A percentile compares a stretch with the other conserved stretches of the same genome.
These are phyloP conservation scores for Ia io DNA, from an alignment of 2,113 vertebrate species.

Conservation along the genomic window DNA sequence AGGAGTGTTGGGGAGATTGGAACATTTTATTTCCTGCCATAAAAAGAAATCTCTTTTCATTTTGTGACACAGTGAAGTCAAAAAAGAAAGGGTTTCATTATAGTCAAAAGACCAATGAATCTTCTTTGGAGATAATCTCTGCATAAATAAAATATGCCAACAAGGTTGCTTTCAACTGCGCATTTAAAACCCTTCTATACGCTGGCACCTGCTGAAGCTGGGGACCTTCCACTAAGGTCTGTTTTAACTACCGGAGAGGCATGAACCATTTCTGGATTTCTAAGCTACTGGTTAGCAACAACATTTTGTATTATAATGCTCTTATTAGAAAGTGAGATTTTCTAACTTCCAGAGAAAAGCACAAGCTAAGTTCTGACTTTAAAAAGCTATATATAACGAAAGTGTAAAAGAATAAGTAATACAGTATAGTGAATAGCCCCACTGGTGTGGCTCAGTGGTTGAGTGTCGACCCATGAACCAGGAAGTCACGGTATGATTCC, in stretches of 20 bases:
- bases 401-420: background rate
- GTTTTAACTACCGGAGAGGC: constrained; percentile 57
- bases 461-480: too few relatives aligned
- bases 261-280: constrained; percentile 52
- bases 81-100: constrained; percentile 25
- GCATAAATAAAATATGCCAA: constrained; percentile 68
- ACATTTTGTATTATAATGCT: constrained; percentile 32
- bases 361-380: constrained; percentile 3
- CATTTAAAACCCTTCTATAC: constrained; percentile 59
- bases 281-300: constrained; percentile 11
- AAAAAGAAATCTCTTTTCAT: constrained; percentile 62
- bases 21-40: constrained; percentile 63
- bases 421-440: background rate
- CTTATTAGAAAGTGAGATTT: constrained; percentile 57
- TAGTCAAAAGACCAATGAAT: constrained; percentile 60
- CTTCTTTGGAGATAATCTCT: constrained; percentile 65
- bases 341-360: constrained; percentile 33
- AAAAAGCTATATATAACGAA: background rate
- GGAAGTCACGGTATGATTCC: too few relatives aligned
- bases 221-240: constrained; percentile 71
- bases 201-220: constrained; percentile 59
- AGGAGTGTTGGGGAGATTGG: background rate
- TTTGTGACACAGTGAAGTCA: constrained; percentile 66
- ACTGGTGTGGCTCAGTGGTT: too few relatives aligned
- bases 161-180: constrained; percentile 44